Evolutionary conservation across 2,113 vertebrate species (phyloP).

Genomic region (Brachyhypopomus occidentalis): DNA sequence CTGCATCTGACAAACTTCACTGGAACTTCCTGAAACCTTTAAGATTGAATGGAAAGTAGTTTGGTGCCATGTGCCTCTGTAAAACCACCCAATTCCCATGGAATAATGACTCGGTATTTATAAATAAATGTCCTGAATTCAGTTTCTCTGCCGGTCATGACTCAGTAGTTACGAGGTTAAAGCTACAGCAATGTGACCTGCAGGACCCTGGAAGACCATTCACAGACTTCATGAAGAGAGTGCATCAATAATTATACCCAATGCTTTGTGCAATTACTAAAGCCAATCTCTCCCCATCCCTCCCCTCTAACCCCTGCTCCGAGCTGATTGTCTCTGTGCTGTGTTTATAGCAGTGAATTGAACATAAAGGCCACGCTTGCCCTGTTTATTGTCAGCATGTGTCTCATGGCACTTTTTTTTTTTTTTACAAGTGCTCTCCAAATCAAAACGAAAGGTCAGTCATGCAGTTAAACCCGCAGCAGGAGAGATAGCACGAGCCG

Average conservation of each 20-base stretch:
- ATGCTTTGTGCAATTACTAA: slow-evolving; percentile 21
- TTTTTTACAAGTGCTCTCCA: not conserved
- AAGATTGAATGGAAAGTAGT: not conserved
- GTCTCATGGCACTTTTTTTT: not conserved
- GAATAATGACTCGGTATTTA: slow-evolving; percentile 38
- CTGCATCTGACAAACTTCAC: not conserved
- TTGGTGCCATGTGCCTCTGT: slow-evolving; percentile 3
- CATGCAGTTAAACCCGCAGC: slow-evolving; percentile 17
- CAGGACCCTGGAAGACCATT: slow-evolving; percentile 23
- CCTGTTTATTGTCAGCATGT: slow-evolving; percentile 3
- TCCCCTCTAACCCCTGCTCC: not conserved
- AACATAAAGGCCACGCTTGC: slow-evolving; percentile 38
- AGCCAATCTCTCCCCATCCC: not conserved
- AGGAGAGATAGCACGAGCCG: not conserved
- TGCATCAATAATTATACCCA: slow-evolving; percentile 43
- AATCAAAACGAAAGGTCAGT: slow-evolving; percentile 21
- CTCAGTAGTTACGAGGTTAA: slow-evolving; percentile 35
- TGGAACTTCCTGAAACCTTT: not conserved
- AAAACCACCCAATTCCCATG: slow-evolving; percentile 1
- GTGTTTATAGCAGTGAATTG: slow-evolving; percentile 34
- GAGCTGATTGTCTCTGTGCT: slow-evolving; percentile 10
- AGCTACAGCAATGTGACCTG: not conserved
- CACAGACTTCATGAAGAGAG: not conserved
- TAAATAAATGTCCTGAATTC: slow-evolving; percentile 44
- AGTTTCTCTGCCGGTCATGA: slow-evolving; percentile 39